Evolutionary conservation across 2,113 vertebrate species (phyloP).

Genomic region (Climacteris rufus): DNA sequence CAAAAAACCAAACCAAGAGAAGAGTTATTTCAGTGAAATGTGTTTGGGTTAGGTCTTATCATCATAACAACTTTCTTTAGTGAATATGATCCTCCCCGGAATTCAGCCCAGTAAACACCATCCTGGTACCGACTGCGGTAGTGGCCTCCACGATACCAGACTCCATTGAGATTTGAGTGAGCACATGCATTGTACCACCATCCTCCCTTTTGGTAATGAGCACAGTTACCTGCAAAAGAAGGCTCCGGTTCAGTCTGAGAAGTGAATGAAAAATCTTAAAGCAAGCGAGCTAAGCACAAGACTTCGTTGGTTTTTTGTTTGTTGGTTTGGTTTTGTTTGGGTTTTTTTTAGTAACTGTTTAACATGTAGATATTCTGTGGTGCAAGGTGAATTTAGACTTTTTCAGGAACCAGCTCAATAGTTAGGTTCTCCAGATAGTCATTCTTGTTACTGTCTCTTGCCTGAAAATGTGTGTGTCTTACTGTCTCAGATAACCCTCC

Average conservation of each 20-base stretch:
- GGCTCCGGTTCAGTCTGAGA: background rate
- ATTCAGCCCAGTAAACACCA: conserved; percentile 97
- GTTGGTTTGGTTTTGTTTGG: background rate
- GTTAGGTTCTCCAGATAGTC: background rate
- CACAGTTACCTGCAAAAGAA: conserved; percentile 86
- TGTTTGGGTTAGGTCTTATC: conserved; percentile 96
- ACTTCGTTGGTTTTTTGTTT: background rate
- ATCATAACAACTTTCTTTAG: conserved; percentile 98
- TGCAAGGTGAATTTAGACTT: background rate
- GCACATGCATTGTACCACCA: conserved; percentile 99
- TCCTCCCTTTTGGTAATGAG: conserved; percentile 97
- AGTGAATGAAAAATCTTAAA: background rate
- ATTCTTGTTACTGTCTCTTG: background rate
- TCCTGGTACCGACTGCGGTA: conserved; percentile 97
- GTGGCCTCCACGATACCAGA: conserved; percentile 96
- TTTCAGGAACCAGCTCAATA: background rate
- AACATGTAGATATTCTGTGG: background rate
- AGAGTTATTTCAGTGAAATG: conserved; percentile 82
- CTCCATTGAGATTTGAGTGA: conserved; percentile 95
- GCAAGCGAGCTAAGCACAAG: background rate
- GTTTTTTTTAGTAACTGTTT: background rate
- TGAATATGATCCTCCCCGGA: conserved; percentile 94
- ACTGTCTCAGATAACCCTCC: background rate
- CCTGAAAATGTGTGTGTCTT: background rate
- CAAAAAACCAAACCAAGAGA: background rate